phyloP scores from a whole-genome alignment of 2,888 invertebrate species.

The Amphipyra tragopoginis region DNA sequence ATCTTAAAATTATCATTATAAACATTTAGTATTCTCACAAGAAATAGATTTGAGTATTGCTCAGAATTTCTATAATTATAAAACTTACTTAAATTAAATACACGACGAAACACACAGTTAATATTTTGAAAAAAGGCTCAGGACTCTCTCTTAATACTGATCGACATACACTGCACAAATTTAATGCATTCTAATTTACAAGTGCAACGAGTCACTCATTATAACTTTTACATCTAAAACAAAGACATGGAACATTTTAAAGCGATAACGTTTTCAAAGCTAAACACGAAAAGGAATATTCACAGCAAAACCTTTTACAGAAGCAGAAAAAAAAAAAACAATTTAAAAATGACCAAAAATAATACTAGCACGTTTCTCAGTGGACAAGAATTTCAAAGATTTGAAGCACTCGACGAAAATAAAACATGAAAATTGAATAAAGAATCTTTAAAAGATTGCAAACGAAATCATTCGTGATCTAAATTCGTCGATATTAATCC shows the following conservation, averaged over 20 bases:
- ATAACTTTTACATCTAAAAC: slow-evolving; percentile 35
- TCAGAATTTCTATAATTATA: slow-evolving; percentile 76
- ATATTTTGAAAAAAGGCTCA: slow-evolving; percentile 69
- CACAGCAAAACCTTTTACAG: slow-evolving; percentile 33
- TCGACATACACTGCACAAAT: slow-evolving; percentile 37
- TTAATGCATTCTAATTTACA: slow-evolving; percentile 36
- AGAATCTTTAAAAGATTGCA: slow-evolving; percentile 22
- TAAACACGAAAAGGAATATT: slow-evolving; percentile 52
- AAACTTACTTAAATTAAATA: slow-evolving; percentile 64
- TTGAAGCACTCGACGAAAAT: slow-evolving; percentile 41
- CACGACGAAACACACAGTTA: slow-evolving; percentile 56
- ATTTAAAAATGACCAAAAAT: slow-evolving; percentile 9
- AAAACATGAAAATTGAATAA: slow-evolving; percentile 25
- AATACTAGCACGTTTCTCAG: neutral
- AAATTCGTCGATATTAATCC: slow-evolving; percentile 79
- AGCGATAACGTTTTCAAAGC: slow-evolving; percentile 39
- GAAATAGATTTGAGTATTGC: slow-evolving; percentile 75
- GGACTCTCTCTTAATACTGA: slow-evolving; percentile 67
- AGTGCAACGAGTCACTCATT: slow-evolving; percentile 33
- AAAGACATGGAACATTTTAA: slow-evolving; percentile 35
- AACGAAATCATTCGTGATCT: slow-evolving; percentile 50
- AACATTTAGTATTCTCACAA: slow-evolving; percentile 52
- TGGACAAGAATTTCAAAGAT: slow-evolving; percentile 27
- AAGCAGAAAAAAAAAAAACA: slow-evolving; percentile 29
- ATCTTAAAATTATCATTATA: slow-evolving; percentile 51